phyloP scores from a whole-genome alignment of 1,140 invertebrate species.

The Diorhabda sublineata region DNA sequence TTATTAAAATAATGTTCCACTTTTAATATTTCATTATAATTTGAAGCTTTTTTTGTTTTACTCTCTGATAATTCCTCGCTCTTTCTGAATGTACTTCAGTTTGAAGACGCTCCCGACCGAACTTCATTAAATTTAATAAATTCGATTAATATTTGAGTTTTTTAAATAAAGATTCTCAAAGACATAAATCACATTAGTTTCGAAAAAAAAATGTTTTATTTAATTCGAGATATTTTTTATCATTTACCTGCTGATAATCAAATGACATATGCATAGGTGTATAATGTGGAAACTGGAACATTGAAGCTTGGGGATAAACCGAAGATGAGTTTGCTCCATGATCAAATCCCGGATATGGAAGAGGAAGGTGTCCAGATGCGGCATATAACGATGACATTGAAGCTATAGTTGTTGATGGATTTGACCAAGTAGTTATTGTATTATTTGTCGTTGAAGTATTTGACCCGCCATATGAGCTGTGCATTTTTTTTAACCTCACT shows the following conservation, averaged over 20 bases:
- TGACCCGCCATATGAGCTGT: background rate
- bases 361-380: slow-evolving; percentile 21
- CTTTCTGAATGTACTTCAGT: slow-evolving; percentile 15
- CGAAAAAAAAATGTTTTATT: background rate
- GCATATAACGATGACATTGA: slow-evolving; percentile 23
- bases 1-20: slow-evolving; percentile 46
- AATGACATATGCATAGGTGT: slow-evolving; percentile 36
- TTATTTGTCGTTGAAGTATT: slow-evolving; percentile 6
- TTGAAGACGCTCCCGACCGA: slow-evolving; percentile 7
- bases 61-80: slow-evolving; percentile 18
- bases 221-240: background rate
- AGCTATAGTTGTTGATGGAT: slow-evolving; percentile 12
- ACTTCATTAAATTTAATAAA: slow-evolving; percentile 12
- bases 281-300: slow-evolving; percentile 39
- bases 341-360: slow-evolving; percentile 30
- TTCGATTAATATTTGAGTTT: background rate
- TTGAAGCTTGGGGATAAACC: slow-evolving; percentile 30
- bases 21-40: slow-evolving; percentile 47
- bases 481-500: background rate
- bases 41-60: slow-evolving; percentile 26
- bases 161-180: background rate
- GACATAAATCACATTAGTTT: too few relatives aligned
- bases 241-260: slow-evolving; percentile 40
- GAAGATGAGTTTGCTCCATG: slow-evolving; percentile 34
- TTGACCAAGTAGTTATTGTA: slow-evolving; percentile 17